Conservation (phyloP, 1,140 invertebrate genomes). For the Steinernema khuongi region DNA sequence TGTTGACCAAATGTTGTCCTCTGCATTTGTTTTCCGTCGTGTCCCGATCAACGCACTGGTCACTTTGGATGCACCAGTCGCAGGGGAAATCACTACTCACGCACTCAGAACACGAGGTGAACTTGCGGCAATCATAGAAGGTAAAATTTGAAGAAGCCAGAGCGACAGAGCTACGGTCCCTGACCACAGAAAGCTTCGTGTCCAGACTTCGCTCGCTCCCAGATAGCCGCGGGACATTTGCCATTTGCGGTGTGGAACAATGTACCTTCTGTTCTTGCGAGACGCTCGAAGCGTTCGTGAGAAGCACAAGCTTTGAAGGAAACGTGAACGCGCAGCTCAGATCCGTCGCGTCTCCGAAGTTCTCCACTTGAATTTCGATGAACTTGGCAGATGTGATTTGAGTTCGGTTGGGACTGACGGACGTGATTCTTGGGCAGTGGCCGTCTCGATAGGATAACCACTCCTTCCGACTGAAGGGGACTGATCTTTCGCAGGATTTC, state of each 20-base stretch:
- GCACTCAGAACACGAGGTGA: constrained; percentile 59
- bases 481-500: constrained; percentile 34
- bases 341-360: constrained; percentile 39
- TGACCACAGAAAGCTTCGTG: not conserved
- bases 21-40: constrained; percentile 52
- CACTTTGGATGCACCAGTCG: constrained; percentile 57
- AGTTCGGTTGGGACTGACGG: constrained; percentile 50
- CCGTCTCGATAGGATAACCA: constrained; percentile 29
- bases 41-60: constrained; percentile 52
- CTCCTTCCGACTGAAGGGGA: constrained; percentile 24
- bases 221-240: constrained; percentile 37
- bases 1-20: constrained; percentile 53
- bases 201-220: constrained; percentile 27
- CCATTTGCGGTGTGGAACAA: constrained; percentile 39
- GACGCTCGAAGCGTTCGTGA: not conserved
- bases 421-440: constrained; percentile 44
- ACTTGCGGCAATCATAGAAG: constrained; percentile 54
- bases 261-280: constrained; percentile 20
- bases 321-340: constrained; percentile 3
- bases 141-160: constrained; percentile 57
- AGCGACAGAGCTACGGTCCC: not conserved
- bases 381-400: constrained; percentile 52
- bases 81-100: constrained; percentile 61
- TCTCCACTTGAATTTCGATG: constrained; percentile 49
- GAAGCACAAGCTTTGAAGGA: constrained; percentile 16